These are phyloP conservation scores for Halisarca cf. caerulea DNA, from an alignment of 37 sponge, comb jelly and placozoan species.

Conservation along the genomic window DNA sequence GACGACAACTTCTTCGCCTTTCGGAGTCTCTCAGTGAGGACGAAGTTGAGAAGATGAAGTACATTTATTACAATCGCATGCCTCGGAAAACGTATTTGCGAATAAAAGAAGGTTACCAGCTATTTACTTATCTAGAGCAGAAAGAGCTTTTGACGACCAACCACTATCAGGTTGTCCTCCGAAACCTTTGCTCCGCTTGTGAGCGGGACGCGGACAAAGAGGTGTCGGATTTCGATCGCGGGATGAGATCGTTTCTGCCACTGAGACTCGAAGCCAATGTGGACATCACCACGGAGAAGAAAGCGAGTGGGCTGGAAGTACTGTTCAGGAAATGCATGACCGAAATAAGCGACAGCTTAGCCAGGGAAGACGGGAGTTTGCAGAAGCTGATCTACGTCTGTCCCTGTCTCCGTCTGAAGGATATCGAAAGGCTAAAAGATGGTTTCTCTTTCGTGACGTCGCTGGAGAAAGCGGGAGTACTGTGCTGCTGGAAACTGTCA, in stretches of 20 bases:
- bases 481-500: not conserved
- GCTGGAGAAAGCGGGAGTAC: not conserved
- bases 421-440: not conserved
- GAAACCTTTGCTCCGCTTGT: not conserved
- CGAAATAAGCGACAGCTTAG: not conserved
- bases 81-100: not conserved
- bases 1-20: not conserved
- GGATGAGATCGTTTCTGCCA: not conserved
- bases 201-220: not conserved
- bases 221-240: not conserved
- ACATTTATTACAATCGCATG: not conserved
- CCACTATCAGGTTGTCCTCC: not conserved
- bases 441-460: not conserved
- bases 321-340: not conserved
- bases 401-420: not conserved
- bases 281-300: not conserved
- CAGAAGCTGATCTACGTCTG: conserved; percentile 9
- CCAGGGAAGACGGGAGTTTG: not conserved
- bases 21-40: not conserved
- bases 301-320: not conserved
- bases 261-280: not conserved
- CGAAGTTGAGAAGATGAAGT: not conserved
- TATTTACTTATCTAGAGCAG: conserved; percentile 11
- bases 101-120: conserved; percentile 1
- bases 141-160: not conserved